Evolutionary conservation across 2,113 vertebrate genomes (phyloP).

Genomic region (Cyanoliseus patagonus): DNA sequence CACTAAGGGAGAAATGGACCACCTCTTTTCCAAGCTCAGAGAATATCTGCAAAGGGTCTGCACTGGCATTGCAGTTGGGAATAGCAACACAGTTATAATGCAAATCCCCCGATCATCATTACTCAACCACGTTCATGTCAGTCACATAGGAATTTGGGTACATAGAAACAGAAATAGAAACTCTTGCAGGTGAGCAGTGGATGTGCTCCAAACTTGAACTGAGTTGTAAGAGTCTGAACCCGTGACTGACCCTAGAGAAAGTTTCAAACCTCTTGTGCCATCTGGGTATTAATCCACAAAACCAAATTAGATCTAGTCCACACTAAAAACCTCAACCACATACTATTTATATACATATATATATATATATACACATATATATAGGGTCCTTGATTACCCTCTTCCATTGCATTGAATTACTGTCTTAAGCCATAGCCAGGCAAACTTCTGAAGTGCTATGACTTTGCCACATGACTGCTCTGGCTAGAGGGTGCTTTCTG

Average conservation of each 20-base stretch:
- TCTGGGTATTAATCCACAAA: not conserved
- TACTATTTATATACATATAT: not conserved
- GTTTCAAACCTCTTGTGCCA: not conserved
- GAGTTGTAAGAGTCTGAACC: not conserved
- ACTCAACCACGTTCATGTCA: not conserved
- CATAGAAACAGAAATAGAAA: not conserved
- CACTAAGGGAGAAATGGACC: not conserved
- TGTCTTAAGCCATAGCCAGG: not conserved
- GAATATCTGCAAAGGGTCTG: not conserved
- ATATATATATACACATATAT: not conserved
- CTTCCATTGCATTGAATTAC: not conserved
- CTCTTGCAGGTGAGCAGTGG: not conserved
- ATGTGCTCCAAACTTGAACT: not conserved
- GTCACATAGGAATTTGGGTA: not conserved
- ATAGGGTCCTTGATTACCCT: fast-evolving
- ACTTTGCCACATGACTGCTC: not conserved
- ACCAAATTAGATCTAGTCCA: not conserved
- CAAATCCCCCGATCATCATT: not conserved
- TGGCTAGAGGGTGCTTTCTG: not conserved
- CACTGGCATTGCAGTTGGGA: not conserved
- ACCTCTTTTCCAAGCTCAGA: not conserved
- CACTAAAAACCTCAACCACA: not conserved
- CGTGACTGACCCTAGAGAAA: not conserved
- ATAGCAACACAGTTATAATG: not conserved
- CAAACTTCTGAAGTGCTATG: not conserved